A percentile compares a stretch with the other conserved stretches of the same genome.
Conservation (phyloP, 2,888 invertebrate species). For the Incurvaria masculella region DNA sequence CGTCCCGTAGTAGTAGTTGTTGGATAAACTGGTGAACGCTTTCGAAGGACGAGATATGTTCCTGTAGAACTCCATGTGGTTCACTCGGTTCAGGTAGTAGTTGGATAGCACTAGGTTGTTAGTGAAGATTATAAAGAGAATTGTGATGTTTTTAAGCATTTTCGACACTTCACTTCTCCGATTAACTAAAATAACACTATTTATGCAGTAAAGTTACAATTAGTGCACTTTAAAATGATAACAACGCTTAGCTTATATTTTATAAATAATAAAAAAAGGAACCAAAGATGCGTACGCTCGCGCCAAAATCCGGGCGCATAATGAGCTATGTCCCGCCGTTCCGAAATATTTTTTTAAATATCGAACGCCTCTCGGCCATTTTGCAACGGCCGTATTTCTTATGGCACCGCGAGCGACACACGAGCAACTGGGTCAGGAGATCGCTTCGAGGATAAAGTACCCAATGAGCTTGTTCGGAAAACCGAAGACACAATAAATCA, state of each 20-base stretch:
- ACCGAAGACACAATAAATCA: too few relatives aligned
- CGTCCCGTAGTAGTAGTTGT: constrained; percentile 43
- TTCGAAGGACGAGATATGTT: constrained; percentile 44
- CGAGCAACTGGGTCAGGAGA: not conserved
- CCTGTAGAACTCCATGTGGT: constrained; percentile 39
- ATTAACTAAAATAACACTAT: too few relatives aligned
- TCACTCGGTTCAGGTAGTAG: constrained; percentile 30
- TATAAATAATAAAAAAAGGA: not conserved
- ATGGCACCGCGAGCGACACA: not conserved
- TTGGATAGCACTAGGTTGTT: not conserved
- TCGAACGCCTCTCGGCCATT: not conserved
- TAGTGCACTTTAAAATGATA: not conserved
- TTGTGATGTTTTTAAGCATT: not conserved
- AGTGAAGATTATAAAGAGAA: not conserved
- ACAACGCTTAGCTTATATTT: not conserved
- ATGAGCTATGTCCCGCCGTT: not conserved
- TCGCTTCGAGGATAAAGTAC: not conserved
- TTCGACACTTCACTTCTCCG: too few relatives aligned
- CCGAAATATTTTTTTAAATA: not conserved
- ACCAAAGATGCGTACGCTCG: not conserved
- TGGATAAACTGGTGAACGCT: constrained; percentile 38
- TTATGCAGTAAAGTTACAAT: too few relatives aligned
- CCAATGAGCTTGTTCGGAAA: too few relatives aligned
- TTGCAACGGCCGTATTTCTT: not conserved
- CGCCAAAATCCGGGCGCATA: not conserved